phyloP scores from a whole-genome alignment of 2,888 invertebrate species.

The Rotaria sp. region DNA sequence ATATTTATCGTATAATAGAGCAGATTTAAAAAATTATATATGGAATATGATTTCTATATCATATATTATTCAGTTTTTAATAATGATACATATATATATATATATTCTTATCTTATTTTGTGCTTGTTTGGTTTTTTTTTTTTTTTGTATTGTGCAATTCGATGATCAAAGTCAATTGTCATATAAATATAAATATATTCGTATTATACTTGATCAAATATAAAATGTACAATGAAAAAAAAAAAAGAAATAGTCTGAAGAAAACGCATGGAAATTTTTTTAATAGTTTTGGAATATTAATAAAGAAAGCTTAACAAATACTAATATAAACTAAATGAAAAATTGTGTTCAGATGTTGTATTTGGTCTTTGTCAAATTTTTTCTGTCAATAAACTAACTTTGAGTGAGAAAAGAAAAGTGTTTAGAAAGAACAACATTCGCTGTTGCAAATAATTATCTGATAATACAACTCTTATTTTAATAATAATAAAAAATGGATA shows the following conservation, averaged over 20 bases:
- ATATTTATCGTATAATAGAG: background rate
- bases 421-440: no score
- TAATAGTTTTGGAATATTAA: no score
- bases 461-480: background rate
- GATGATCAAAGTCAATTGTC: background rate
- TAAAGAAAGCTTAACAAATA: no score
- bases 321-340: no score
- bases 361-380: no score
- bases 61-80: background rate
- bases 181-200: background rate
- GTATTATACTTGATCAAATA: background rate
- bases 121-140: background rate
- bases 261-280: no score
- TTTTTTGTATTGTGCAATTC: background rate
- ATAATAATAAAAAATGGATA: background rate
- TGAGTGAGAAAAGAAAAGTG: no score
- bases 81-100: background rate
- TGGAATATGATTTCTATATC: background rate
- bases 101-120: background rate
- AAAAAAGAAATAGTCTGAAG: background rate
- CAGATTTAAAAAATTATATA: background rate
- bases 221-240: background rate
- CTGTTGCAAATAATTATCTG: background rate
- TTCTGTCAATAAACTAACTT: no score
- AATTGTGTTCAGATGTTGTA: no score